Percentiles rank a stretch among this genome's conserved stretches.
Conservation (phyloP, 2,888 invertebrate genomes). For the Cetonia aurata region DNA sequence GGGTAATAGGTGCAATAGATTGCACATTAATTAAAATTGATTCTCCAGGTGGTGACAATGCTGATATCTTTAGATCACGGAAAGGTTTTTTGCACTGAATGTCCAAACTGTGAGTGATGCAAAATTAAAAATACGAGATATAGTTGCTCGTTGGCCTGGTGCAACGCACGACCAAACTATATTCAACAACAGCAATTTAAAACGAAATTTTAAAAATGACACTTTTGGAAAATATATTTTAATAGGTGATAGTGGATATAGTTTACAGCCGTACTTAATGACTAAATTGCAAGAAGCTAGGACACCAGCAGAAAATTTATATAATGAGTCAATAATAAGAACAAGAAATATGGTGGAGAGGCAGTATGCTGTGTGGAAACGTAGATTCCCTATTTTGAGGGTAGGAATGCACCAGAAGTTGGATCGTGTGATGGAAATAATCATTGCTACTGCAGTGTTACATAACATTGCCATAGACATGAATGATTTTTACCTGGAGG, state of each 20-base stretch:
- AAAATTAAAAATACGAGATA: constrained; percentile 47
- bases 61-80: constrained; percentile 50
- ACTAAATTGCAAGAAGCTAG: constrained; percentile 50
- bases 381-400: constrained; percentile 31
- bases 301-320: constrained; percentile 47
- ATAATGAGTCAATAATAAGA: constrained; percentile 51
- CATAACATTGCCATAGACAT: constrained; percentile 21
- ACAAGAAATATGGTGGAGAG: constrained; percentile 52
- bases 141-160: constrained; percentile 54
- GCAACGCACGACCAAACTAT: constrained; percentile 52
- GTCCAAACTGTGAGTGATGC: constrained; percentile 54
- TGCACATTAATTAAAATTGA: constrained; percentile 47
- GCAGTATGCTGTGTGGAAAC: constrained; percentile 47
- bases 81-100: constrained; percentile 57
- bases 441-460: constrained; percentile 30
- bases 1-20: constrained; percentile 45
- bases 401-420: constrained; percentile 13
- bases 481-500: neutral
- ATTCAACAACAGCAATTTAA: constrained; percentile 50
- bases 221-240: constrained; percentile 47
- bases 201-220: constrained; percentile 47
- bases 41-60: constrained; percentile 46
- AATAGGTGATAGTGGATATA: constrained; percentile 48
- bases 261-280: constrained; percentile 46
- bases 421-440: constrained; percentile 1